Evolutionary conservation across 2,113 vertebrate species (phyloP).

Genomic region (Macquaria australasica): DNA sequence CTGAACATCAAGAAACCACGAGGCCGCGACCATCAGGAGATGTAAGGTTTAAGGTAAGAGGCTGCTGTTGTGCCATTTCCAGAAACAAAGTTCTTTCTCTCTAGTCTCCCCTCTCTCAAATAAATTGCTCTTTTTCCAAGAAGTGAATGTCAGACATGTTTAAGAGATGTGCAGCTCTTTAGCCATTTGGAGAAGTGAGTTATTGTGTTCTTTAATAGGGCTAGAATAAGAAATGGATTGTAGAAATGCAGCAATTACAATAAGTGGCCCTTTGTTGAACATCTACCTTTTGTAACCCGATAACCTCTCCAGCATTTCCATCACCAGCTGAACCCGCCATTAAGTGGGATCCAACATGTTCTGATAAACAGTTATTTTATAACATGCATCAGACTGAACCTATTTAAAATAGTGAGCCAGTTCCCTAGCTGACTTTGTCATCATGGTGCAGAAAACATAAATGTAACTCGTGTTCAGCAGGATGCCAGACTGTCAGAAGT

Average conservation of each 20-base stretch:
- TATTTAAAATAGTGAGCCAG: background rate
- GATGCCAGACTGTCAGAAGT: background rate
- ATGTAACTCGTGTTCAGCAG: background rate
- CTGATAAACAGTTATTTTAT: background rate
- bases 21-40: background rate
- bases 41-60: background rate
- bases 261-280: conserved; percentile 2
- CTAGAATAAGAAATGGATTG: background rate
- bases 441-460: background rate
- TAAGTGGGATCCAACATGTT: background rate
- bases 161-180: background rate
- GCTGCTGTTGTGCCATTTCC: background rate
- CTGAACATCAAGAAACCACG: background rate
- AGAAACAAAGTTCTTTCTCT: background rate
- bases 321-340: background rate
- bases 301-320: background rate
- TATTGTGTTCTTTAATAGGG: background rate
- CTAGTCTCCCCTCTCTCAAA: background rate
- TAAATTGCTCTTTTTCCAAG: background rate
- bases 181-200: background rate
- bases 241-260: background rate
- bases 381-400: background rate
- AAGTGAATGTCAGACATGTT: background rate
- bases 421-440: too few species aligned
- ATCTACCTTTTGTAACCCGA: background rate